A percentile compares a stretch with the other conserved stretches of the same genome.
These are phyloP conservation scores for Gracilinanus agilis DNA, from an alignment of 2,113 vertebrate genomes.

Conservation along the genomic window DNA sequence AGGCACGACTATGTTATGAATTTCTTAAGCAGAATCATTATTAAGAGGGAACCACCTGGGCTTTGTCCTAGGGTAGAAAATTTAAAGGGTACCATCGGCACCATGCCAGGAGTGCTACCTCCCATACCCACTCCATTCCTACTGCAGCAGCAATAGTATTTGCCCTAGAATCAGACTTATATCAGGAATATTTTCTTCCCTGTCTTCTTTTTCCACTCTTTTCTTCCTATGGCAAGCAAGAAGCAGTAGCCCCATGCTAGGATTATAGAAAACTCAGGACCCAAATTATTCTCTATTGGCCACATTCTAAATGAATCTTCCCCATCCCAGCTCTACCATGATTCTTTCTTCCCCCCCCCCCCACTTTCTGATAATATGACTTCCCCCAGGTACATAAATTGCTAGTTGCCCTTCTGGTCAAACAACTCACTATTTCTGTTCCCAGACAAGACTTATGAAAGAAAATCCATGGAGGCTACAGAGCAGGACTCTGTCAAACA, in stretches of 20 bases:
- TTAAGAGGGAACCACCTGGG: not conserved
- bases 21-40: slow-evolving; percentile 9
- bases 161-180: not conserved
- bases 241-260: too few species aligned
- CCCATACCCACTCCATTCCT: too few species aligned
- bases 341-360: not conserved
- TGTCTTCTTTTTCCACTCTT: not conserved
- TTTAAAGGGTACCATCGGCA: not conserved
- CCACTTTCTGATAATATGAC: not conserved
- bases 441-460: slow-evolving; percentile 22
- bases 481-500: slow-evolving; percentile 52
- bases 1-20: not conserved
- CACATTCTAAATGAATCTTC: not conserved
- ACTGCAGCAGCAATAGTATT: not conserved
- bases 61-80: not conserved
- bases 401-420: not conserved
- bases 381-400: not conserved
- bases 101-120: not conserved
- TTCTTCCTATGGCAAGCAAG: not conserved
- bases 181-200: not conserved
- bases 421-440: slow-evolving; percentile 7
- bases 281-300: not conserved
- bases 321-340: not conserved
- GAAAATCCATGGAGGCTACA: not conserved
- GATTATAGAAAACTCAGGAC: not conserved